Evolutionary conservation across 2,888 invertebrate genomes (phyloP).

Genomic region (Tortrix viridana): DNA sequence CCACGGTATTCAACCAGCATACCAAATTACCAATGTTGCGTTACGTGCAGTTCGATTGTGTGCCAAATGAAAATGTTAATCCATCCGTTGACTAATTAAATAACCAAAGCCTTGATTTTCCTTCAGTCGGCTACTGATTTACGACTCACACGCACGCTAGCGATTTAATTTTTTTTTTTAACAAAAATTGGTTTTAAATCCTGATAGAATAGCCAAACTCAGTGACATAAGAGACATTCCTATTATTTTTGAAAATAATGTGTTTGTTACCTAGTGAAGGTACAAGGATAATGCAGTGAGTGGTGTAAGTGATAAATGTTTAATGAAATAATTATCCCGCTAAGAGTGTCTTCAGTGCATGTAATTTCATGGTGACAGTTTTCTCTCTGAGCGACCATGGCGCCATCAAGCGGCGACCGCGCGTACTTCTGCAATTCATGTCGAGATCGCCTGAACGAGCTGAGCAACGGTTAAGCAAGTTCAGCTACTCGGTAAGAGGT

Average conservation of each 20-base stretch:
- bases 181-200: not conserved
- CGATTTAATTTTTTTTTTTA: conserved; percentile 13
- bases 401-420: conserved; percentile 84
- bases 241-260: conserved; percentile 20
- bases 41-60: conserved; percentile 62
- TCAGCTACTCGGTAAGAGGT: conserved; percentile 80
- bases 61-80: conserved; percentile 82
- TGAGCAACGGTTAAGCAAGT: conserved; percentile 54
- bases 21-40: conserved; percentile 70
- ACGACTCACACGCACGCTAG: conserved; percentile 61
- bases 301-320: conserved; percentile 17
- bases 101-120: conserved; percentile 75
- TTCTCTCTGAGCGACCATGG: conserved; percentile 85
- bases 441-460: conserved; percentile 59
- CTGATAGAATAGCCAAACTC: not conserved
- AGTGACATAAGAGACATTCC: conserved; percentile 1
- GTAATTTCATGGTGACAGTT: conserved; percentile 87
- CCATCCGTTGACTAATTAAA: conserved; percentile 69
- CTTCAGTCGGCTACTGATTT: conserved; percentile 72
- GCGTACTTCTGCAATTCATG: conserved; percentile 75
- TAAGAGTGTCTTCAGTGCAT: conserved; percentile 59
- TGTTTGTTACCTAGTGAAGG: conserved; percentile 21
- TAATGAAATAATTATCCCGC: conserved; percentile 25
- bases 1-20: conserved; percentile 62
- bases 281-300: conserved; percentile 11